Conservation (phyloP, 2,113 vertebrate genomes). For the Oceanites oceanicus region DNA sequence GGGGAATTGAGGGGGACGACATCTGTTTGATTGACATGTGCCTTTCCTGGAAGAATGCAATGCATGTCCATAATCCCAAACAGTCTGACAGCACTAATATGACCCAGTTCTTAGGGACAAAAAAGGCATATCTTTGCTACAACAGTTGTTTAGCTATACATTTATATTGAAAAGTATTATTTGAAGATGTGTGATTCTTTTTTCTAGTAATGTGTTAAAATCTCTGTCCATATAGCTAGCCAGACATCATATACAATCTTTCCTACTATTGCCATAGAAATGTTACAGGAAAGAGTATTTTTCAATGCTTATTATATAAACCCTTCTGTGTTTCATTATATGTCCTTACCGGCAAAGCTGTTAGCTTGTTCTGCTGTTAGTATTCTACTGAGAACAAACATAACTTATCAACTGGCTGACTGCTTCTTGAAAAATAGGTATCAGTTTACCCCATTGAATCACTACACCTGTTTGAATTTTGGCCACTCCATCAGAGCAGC, state of each 20-base stretch:
- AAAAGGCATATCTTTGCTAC: neutral
- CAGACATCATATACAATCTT: neutral
- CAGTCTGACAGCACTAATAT: neutral
- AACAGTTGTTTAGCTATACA: neutral
- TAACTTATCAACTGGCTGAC: slow-evolving; percentile 50
- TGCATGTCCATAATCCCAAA: neutral
- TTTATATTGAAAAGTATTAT: neutral
- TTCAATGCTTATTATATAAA: neutral
- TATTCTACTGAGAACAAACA: slow-evolving; percentile 53
- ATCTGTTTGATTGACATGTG: slow-evolving; percentile 28
- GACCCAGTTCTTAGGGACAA: neutral
- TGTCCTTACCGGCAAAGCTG: neutral
- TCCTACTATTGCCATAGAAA: neutral
- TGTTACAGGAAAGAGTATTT: neutral
- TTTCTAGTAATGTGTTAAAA: neutral
- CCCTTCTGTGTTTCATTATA: neutral
- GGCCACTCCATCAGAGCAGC: slow-evolving; percentile 3
- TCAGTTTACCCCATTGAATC: slow-evolving; percentile 43
- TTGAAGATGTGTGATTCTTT: neutral
- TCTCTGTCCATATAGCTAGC: neutral
- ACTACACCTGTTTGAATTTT: slow-evolving; percentile 54
- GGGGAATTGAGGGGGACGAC: neutral
- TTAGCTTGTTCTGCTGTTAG: slow-evolving; percentile 2
- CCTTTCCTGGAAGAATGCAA: slow-evolving; percentile 35
- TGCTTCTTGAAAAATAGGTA: slow-evolving; percentile 44